Percentiles rank a stretch among this genome's conserved stretches.
phyloP scores from a whole-genome alignment of 1,140 invertebrate species.

The Hyles vespertilio region DNA sequence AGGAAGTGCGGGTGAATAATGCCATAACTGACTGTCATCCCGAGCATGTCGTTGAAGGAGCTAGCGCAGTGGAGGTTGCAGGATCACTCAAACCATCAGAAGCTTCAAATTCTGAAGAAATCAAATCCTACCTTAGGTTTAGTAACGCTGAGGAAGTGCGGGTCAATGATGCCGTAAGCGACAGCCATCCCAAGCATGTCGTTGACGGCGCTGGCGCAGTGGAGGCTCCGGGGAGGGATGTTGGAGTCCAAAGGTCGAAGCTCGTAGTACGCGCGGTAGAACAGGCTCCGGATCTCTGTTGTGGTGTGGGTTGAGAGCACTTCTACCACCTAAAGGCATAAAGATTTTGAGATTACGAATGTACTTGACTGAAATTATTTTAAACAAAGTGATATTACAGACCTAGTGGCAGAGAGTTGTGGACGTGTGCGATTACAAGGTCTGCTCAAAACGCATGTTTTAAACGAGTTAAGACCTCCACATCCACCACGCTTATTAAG shows the following conservation, averaged over 20 bases:
- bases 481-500: too few species aligned
- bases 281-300: conserved; percentile 72
- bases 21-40: conserved; percentile 80
- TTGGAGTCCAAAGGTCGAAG: background rate
- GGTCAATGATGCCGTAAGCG: conserved; percentile 78
- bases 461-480: too few species aligned
- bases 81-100: conserved; percentile 18
- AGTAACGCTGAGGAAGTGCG: conserved; percentile 74
- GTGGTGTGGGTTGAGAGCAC: conserved; percentile 80
- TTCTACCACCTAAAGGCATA: conserved; percentile 73
- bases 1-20: conserved; percentile 77
- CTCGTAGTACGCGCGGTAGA: conserved; percentile 50
- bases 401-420: too few species aligned
- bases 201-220: conserved; percentile 80
- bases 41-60: too few species aligned
- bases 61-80: conserved; percentile 24
- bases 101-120: too few species aligned
- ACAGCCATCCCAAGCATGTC: conserved; percentile 82
- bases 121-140: conserved; percentile 70
- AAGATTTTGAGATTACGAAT: too few species aligned
- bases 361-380: too few species aligned
- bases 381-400: too few species aligned
- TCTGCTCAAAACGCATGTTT: too few species aligned
- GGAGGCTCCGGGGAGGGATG: conserved; percentile 75
- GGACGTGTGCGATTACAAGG: too few species aligned